Evolutionary conservation across 2,113 vertebrate genomes (phyloP).

Genomic region (Orycteropus afer): DNA sequence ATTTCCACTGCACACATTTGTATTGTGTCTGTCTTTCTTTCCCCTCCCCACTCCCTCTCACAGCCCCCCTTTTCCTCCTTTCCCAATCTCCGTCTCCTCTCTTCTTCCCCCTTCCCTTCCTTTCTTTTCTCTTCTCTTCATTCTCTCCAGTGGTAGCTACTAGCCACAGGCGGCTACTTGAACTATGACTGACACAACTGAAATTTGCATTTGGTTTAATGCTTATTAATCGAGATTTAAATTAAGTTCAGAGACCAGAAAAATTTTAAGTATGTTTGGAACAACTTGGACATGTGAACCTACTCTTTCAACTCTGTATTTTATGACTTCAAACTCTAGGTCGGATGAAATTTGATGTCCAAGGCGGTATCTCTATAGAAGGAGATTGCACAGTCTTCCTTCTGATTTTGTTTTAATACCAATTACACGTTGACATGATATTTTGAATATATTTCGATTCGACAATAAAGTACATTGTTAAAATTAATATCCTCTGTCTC

Average conservation of each 20-base stretch:
- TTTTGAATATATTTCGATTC: background rate
- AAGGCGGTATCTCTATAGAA: no score
- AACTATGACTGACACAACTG: background rate
- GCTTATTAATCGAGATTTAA: background rate
- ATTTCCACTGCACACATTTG: background rate
- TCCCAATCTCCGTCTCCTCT: background rate
- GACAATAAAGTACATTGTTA: background rate
- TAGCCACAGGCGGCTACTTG: background rate
- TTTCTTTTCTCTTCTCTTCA: background rate
- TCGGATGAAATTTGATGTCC: background rate
- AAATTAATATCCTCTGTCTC: background rate
- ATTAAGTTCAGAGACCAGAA: background rate
- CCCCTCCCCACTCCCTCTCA: background rate
- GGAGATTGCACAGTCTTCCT: no score
- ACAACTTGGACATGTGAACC: background rate
- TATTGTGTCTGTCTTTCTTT: background rate
- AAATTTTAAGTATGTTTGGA: background rate
- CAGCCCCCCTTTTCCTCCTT: background rate
- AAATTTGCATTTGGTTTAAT: background rate
- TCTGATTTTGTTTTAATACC: background rate
- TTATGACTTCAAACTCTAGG: background rate
- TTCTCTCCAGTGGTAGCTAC: background rate
- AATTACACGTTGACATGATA: background rate
- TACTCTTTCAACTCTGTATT: background rate
- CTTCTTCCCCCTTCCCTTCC: background rate